A percentile compares a stretch with the other conserved stretches of the same genome.
Conservation (phyloP, 2,888 invertebrate genomes). For the Galerucella nymphaeae region DNA sequence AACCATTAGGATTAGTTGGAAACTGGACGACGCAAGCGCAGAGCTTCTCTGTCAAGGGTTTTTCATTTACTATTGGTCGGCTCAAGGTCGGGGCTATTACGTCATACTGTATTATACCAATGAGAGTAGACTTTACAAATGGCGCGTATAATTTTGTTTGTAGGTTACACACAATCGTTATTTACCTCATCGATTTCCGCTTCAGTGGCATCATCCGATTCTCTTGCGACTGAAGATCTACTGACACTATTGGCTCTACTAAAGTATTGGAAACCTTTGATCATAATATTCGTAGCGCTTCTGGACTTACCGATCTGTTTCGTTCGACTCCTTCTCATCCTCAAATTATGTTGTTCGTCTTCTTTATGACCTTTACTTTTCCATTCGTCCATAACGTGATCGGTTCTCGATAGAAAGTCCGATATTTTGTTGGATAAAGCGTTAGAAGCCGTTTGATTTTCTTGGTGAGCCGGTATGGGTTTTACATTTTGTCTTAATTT, state of each 20-base stretch:
- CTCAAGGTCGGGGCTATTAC: too few relatives aligned
- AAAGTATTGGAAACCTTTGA: constrained; percentile 81
- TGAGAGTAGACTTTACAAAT: too few relatives aligned
- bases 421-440: constrained; percentile 81
- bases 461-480: constrained; percentile 80
- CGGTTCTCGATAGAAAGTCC: constrained; percentile 83
- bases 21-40: too few relatives aligned
- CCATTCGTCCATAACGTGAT: constrained; percentile 92
- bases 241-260: constrained; percentile 71
- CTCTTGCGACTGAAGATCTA: constrained; percentile 65
- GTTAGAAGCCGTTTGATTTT: constrained; percentile 81
- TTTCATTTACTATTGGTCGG: too few relatives aligned
- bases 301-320: constrained; percentile 72
- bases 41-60: too few relatives aligned
- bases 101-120: too few relatives aligned
- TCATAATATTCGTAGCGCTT: constrained; percentile 85
- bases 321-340: constrained; percentile 54
- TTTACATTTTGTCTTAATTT: constrained; percentile 75
- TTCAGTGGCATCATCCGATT: constrained; percentile 73
- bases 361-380: constrained; percentile 74
- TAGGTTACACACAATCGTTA: too few relatives aligned
- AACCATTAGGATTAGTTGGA: too few relatives aligned
- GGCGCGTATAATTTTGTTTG: too few relatives aligned
- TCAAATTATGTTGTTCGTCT: constrained; percentile 53
- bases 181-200: constrained; percentile 72